phyloP scores from a whole-genome alignment of 2,113 vertebrate species.

The Heliornis fulica region DNA sequence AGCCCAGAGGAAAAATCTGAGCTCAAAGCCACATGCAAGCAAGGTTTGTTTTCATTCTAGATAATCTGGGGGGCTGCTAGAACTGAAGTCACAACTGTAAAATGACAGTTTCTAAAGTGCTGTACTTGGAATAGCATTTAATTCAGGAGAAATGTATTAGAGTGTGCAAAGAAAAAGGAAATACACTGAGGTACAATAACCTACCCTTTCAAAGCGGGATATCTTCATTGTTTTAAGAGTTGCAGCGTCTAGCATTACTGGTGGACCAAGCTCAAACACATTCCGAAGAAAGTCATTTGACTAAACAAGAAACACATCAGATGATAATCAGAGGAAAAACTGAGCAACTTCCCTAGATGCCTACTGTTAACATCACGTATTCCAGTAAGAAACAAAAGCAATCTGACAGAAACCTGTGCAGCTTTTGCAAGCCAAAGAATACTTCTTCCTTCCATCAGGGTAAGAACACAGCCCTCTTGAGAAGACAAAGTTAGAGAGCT shows the following conservation, averaged over 20 bases:
- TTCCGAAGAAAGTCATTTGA: conserved; percentile 96
- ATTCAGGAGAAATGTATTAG: neutral
- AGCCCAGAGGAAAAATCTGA: neutral
- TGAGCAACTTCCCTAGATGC: neutral
- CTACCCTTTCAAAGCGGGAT: conserved; percentile 92
- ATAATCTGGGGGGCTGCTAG: neutral
- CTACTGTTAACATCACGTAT: neutral
- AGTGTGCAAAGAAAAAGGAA: neutral
- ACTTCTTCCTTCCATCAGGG: neutral
- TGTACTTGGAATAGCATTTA: neutral
- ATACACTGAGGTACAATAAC: neutral
- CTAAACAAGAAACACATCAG: conserved; percentile 64
- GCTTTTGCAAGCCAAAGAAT: neutral
- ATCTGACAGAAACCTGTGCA: neutral
- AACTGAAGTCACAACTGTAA: neutral
- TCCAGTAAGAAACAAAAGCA: neutral
- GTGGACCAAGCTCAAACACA: conserved; percentile 95
- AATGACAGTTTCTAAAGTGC: neutral
- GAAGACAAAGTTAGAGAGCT: neutral
- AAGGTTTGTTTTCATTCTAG: neutral
- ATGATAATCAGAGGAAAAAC: too few species aligned
- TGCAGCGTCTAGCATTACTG: conserved; percentile 88
- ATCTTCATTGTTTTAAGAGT: conserved; percentile 95
- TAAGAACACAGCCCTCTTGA: neutral
- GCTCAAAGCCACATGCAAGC: rapidly evolving